Base-by-base conservation (phyloP, 2,113 vertebrate species). In the Callipepla californica region DNA sequence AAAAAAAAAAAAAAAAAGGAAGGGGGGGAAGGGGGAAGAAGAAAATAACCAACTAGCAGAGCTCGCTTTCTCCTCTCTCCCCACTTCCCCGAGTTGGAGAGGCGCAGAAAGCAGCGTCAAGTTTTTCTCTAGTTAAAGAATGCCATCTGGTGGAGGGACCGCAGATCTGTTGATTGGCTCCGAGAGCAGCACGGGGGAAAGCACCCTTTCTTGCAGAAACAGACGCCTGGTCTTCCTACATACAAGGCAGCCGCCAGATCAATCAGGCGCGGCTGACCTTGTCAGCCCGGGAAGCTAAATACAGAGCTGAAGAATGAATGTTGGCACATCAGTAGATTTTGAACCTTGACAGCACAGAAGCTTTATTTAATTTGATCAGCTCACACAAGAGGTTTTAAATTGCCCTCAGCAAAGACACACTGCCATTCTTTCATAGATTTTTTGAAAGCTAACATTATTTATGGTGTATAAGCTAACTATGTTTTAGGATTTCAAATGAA, bases 351-450 rank as follows among this genome's bases (percentile, higher is more conserved):
- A 81, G 94, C 86, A 95, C 65, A 93, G 87, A 95, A 95, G 92
- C 65, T 97, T 97, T 97, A 97, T 97, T 97, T 98, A 97, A 98
- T 97, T 97, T 96, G 96, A 98, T 97, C 96, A 95, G 74, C 70
- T 97, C 90, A 95, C 89, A 93, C 80, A 93, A 92, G 94, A 96
- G 93, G 92, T 94, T 97, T 97, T 89, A 96, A 95, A 95, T 91
- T 82, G 95, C 93, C 90, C 93, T 97, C 92, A 96, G 95, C 97
- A 96, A 97, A 96, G 97, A 90, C 69, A 91, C 7, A 5, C 65
- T 96, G 93, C 84, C 53, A 77, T 94, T 92, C 78, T 70, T 45
- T 65, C 59, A 78, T 6, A 83, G 36, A 80, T 59, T 93, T 89
- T 89, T 92, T 96, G 83, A 96, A 97, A 86, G 68, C 90, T 96